A percentile compares a stretch with the other conserved stretches of the same genome.
These are phyloP conservation scores for Drosophila greeni DNA, from an alignment of 2,888 invertebrate genomes.

Conservation along the genomic window DNA sequence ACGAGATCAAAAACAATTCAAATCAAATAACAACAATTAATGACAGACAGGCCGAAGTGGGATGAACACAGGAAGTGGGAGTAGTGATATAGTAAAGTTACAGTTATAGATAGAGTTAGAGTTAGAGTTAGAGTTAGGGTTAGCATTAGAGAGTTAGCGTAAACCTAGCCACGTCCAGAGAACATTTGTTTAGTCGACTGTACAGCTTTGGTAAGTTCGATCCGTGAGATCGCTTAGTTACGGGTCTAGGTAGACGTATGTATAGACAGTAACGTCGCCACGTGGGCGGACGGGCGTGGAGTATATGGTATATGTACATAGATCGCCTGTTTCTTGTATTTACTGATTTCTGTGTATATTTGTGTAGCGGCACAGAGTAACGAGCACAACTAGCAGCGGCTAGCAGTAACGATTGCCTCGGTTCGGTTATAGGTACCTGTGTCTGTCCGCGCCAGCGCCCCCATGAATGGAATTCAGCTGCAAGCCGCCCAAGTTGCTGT, in stretches of 20 bases:
- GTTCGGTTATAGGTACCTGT: conserved; percentile 72
- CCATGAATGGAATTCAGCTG: conserved; percentile 65
- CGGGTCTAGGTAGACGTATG: conserved; percentile 57
- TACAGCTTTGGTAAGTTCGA: conserved; percentile 58
- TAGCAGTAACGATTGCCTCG: conserved; percentile 1
- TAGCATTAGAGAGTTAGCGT: conserved; percentile 26
- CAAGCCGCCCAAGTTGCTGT: conserved; percentile 56
- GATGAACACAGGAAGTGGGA: conserved; percentile 9
- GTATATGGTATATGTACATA: conserved; percentile 43
- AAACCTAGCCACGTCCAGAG: conserved; percentile 55
- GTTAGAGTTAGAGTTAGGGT: conserved; percentile 18
- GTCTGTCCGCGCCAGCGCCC: conserved; percentile 63
- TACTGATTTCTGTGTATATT: conserved; percentile 37
- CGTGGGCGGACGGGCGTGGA: conserved; percentile 27
- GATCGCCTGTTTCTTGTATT: conserved; percentile 29
- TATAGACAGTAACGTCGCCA: conserved; percentile 54
- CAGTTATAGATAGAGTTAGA: not conserved
- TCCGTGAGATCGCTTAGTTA: conserved; percentile 42
- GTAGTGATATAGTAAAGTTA: conserved; percentile 1
- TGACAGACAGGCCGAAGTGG: conserved; percentile 8
- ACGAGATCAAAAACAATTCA: conserved; percentile 44
- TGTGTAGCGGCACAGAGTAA: conserved; percentile 68
- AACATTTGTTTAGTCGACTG: conserved; percentile 66
- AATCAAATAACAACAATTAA: not conserved
- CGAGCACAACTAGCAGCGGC: conserved; percentile 40